Evolutionary conservation across 2,113 vertebrate genomes (phyloP).

Genomic region (Uropsilus gracilis): DNA sequence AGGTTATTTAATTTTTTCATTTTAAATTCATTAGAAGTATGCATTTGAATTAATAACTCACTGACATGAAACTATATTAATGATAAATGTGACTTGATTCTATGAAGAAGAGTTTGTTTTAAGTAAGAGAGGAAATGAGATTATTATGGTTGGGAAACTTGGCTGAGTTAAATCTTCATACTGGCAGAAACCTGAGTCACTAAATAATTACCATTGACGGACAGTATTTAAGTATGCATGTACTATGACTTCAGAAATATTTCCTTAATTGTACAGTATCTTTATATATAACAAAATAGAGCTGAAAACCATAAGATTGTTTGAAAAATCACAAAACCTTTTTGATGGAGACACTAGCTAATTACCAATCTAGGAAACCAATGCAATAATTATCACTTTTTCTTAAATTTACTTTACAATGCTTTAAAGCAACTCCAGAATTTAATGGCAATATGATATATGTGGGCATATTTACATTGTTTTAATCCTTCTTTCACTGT

Average conservation of each 20-base stretch:
- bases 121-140: neutral
- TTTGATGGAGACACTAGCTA: conserved; percentile 24
- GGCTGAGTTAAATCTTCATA: neutral
- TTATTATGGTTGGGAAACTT: neutral
- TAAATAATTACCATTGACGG: neutral
- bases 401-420: conserved; percentile 10
- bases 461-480: neutral
- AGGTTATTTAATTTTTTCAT: conserved; percentile 14
- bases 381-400: conserved; percentile 20
- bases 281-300: conserved; percentile 12
- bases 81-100: neutral
- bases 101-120: neutral
- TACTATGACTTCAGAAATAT: neutral
- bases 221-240: neutral
- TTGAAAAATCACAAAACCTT: no score
- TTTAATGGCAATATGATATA: neutral
- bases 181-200: neutral
- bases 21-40: conserved; percentile 33
- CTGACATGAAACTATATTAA: neutral
- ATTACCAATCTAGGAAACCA: neutral
- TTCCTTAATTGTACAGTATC: neutral
- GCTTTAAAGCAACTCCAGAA: neutral
- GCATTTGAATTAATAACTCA: neutral
- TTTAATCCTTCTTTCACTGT: neutral
- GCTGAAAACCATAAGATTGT: neutral